Evolutionary conservation across 2,797 vertebrate genomes (phyloP).

Genomic region (Melanotaenia trifasciata): DNA sequence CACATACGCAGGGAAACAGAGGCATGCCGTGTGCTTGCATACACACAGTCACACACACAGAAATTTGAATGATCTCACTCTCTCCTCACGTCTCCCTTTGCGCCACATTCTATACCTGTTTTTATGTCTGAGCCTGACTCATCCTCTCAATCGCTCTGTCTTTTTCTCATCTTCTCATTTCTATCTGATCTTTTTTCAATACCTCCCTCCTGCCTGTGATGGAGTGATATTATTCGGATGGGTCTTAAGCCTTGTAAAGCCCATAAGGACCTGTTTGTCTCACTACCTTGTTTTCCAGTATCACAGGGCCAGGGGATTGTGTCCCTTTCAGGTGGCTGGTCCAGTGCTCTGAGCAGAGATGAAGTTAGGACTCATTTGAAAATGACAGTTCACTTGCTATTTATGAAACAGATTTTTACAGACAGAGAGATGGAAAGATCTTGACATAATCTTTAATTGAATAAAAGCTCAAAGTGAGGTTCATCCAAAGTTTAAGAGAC

Average conservation of each 20-base stretch:
- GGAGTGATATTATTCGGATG: constrained; percentile 76
- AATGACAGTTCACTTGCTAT: constrained; percentile 36
- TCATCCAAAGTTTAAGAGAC: constrained; percentile 38
- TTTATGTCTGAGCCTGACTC: constrained; percentile 79
- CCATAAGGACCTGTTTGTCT: constrained; percentile 71
- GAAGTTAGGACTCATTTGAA: constrained; percentile 43
- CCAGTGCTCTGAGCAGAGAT: constrained; percentile 46
- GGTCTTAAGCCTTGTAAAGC: constrained; percentile 72
- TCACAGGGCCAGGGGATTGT: constrained; percentile 50
- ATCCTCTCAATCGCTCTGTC: constrained; percentile 73
- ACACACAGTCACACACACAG: constrained; percentile 20
- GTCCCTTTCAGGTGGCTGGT: constrained; percentile 55
- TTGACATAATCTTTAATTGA: constrained; percentile 9
- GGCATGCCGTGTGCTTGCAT: constrained; percentile 33
- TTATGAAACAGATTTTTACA: constrained; percentile 32
- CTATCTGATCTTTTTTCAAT: constrained; percentile 73
- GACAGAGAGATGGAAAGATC: neutral
- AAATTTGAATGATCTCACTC: constrained; percentile 73
- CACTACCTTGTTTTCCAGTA: constrained; percentile 68
- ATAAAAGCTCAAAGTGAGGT: constrained; percentile 7
- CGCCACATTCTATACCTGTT: constrained; percentile 75
- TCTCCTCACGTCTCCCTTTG: constrained; percentile 67
- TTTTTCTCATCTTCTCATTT: constrained; percentile 77
- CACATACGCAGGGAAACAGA: constrained; percentile 67
- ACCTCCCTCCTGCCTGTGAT: constrained; percentile 68